These are phyloP conservation scores for Serinus canaria DNA, from an alignment of 2,113 vertebrate genomes.

Conservation along the genomic window DNA sequence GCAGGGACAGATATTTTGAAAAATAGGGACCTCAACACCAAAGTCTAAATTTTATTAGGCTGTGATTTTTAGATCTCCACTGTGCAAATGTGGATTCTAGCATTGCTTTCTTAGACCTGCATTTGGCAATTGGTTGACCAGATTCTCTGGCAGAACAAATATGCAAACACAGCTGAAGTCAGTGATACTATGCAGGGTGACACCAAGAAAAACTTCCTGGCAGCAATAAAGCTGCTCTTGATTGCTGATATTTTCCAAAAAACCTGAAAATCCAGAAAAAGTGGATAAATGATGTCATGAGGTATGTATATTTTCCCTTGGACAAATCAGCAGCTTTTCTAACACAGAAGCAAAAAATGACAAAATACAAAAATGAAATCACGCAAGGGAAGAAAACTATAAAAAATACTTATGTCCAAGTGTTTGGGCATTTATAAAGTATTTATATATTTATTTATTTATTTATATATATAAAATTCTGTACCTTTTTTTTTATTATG, in stretches of 20 bases:
- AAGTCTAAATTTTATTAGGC: neutral
- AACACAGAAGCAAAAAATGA: neutral
- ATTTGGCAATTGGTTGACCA: neutral
- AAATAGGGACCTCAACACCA: neutral
- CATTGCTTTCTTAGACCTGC: neutral
- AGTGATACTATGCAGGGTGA: neutral
- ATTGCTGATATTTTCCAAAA: neutral
- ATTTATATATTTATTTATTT: neutral
- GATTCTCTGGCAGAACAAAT: neutral
- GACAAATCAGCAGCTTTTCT: neutral
- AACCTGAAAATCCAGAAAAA: neutral
- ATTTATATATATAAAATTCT: too few relatives aligned
- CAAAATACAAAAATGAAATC: neutral
- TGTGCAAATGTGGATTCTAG: neutral
- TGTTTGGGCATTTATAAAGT: neutral
- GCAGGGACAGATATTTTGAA: neutral
- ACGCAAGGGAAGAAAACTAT: neutral
- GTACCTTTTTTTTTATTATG: neutral
- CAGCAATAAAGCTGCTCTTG: neutral
- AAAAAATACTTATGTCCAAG: neutral
- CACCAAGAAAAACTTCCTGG: neutral
- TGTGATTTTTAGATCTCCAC: neutral
- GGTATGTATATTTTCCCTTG: neutral
- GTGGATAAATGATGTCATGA: neutral
- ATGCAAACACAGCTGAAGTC: neutral